phyloP scores from a whole-genome alignment of 2,113 vertebrate genomes.

The Martes martes region DNA sequence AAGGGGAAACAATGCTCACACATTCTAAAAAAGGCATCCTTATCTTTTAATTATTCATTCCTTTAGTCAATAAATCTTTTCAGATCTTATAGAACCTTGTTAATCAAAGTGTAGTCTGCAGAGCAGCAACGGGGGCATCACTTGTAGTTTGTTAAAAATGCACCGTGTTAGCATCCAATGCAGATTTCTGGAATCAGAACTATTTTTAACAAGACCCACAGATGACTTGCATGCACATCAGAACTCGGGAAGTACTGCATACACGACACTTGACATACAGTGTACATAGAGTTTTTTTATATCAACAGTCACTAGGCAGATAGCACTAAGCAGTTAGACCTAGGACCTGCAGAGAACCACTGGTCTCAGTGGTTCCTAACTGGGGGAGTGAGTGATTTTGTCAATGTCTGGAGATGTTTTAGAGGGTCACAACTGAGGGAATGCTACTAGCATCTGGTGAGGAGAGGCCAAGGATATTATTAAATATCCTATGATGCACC shows the following conservation, averaged over 20 bases:
- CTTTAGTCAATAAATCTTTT: conserved; percentile 42
- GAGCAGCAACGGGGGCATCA: not conserved
- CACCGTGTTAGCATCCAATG: not conserved
- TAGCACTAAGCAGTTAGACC: not conserved
- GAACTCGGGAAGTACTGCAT: not conserved
- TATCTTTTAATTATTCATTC: conserved; percentile 57
- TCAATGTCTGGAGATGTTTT: not conserved
- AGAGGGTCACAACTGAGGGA: not conserved
- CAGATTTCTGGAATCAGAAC: conserved; percentile 42
- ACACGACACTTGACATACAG: not conserved
- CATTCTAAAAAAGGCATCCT: conserved; percentile 20
- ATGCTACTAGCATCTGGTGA: not conserved
- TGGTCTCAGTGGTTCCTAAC: not conserved
- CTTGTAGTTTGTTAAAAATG: conserved; percentile 47
- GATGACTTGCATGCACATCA: not conserved
- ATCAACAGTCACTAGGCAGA: not conserved
- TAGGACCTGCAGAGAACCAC: not conserved
- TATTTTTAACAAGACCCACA: conserved; percentile 52
- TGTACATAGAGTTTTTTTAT: not conserved
- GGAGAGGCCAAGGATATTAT: not conserved
- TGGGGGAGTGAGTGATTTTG: not conserved
- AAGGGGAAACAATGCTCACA: not conserved
- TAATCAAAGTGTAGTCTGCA: conserved; percentile 30
- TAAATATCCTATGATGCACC: not conserved
- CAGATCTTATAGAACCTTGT: conserved; percentile 37